These are phyloP conservation scores for Rutilus rutilus DNA, from an alignment of 2,113 vertebrate species.

Conservation along the genomic window DNA sequence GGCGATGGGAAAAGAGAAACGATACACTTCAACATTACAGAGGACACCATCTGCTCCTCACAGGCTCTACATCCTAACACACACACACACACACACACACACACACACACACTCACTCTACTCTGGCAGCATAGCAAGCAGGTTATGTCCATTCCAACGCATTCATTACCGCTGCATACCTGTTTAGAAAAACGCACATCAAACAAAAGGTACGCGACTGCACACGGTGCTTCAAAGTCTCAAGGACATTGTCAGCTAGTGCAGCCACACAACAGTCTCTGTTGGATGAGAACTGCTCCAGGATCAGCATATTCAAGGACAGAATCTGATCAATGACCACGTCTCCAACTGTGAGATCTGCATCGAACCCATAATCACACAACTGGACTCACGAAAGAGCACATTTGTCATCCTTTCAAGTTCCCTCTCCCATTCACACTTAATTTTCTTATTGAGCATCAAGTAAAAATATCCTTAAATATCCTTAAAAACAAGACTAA, in stretches of 20 bases:
- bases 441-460: no score
- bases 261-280: not conserved
- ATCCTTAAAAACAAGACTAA: no score
- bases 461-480: no score
- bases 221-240: slow-evolving; percentile 31
- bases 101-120: slow-evolving; percentile 22
- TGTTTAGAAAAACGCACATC: slow-evolving; percentile 29
- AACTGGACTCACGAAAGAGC: not conserved
- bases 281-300: slow-evolving; percentile 9
- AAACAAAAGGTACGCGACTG: slow-evolving; percentile 28
- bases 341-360: slow-evolving; percentile 10
- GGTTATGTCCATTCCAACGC: slow-evolving; percentile 31
- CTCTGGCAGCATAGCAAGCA: slow-evolving; percentile 39
- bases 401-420: slow-evolving; percentile 19
- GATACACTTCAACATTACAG: slow-evolving; percentile 62
- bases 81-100: slow-evolving; percentile 49
- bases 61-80: slow-evolving; percentile 28
- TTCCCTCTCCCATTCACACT: not conserved
- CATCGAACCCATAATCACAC: slow-evolving; percentile 21
- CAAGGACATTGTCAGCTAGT: slow-evolving; percentile 29
- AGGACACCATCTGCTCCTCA: slow-evolving; percentile 71
- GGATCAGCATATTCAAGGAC: slow-evolving; percentile 22
- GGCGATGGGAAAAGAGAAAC: slow-evolving; percentile 67
- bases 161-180: slow-evolving; percentile 43
- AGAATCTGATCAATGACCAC: slow-evolving; percentile 13